Evolutionary conservation across 2,797 vertebrate species (phyloP).

Genomic region (Peromyscus aztecus): DNA sequence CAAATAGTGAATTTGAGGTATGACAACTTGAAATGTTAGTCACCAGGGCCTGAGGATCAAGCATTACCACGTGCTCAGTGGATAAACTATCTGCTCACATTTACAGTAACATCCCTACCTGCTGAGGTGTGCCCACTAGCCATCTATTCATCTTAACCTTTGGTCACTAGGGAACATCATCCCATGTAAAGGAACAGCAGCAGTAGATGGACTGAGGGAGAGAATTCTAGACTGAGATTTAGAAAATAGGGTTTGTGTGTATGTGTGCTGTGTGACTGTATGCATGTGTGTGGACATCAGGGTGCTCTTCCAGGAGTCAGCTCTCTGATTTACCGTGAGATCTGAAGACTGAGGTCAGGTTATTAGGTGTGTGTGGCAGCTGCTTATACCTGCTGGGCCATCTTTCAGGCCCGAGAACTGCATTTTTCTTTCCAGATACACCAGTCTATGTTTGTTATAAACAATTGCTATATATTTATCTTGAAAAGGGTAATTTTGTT

Average conservation of each 20-base stretch:
- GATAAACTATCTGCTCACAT: neutral
- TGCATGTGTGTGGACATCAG: neutral
- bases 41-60: neutral
- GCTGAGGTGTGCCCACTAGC: neutral
- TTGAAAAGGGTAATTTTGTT: neutral
- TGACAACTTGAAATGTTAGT: constrained; percentile 15
- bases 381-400: no score
- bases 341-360: neutral
- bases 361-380: neutral
- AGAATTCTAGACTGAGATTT: neutral
- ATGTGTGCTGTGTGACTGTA: neutral
- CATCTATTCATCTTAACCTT: neutral
- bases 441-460: neutral
- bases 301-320: neutral
- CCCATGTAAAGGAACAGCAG: neutral
- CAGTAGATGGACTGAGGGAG: neutral
- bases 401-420: neutral
- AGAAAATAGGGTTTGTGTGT: neutral
- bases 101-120: neutral
- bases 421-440: neutral
- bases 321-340: neutral
- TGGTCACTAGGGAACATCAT: neutral
- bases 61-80: neutral
- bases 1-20: neutral
- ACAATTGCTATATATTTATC: neutral